These are phyloP conservation scores for Gryllus bimaculatus DNA, from an alignment of 1,140 invertebrate genomes.

Conservation along the genomic window DNA sequence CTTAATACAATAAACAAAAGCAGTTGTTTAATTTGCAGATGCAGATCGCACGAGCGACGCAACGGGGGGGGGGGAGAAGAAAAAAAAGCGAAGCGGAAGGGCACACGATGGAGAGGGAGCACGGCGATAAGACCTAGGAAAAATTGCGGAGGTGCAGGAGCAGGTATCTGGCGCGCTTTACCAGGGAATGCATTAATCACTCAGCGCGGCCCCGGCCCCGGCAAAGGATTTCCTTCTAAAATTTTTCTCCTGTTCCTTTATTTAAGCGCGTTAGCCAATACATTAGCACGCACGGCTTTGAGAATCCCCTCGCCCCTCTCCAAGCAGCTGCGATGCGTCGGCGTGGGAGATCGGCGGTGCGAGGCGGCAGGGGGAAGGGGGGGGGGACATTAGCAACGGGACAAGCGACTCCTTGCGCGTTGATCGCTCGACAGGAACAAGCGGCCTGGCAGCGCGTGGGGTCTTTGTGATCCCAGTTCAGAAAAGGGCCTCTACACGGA, in stretches of 20 bases:
- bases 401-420: no score
- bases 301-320: no score
- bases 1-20: not conserved
- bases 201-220: no score
- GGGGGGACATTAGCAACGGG: no score
- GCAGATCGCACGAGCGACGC: not conserved
- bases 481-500: no score
- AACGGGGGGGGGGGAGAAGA: not conserved
- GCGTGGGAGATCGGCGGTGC: no score
- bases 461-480: no score
- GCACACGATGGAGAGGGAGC: not conserved
- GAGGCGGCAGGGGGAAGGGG: no score
- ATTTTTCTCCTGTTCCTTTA: not conserved
- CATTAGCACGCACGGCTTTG: not conserved
- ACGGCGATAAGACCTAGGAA: not conserved
- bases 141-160: not conserved
- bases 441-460: no score
- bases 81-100: not conserved
- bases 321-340: no score
- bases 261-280: not conserved
- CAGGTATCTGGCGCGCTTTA: not conserved
- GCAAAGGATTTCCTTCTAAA: not conserved
- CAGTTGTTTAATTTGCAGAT: not conserved
- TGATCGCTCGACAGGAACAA: no score
- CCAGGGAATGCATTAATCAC: not conserved